Base-by-base conservation (phyloP, 2,797 vertebrate genomes). In the Sebastes iracundus region DNA sequence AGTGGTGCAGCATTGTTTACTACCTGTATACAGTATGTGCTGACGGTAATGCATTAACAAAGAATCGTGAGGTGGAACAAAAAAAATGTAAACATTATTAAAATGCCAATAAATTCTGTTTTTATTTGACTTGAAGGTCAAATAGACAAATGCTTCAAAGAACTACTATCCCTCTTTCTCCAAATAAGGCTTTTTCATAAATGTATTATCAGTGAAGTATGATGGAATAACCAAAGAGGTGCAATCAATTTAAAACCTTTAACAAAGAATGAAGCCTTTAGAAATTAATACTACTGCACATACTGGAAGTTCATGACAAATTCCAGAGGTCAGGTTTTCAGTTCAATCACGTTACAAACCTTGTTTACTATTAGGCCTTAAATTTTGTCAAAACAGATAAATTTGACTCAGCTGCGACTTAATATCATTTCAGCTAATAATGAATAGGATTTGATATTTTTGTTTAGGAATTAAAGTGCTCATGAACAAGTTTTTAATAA, bases 11-110 rank as follows among this genome's bases (percentile, higher is more conserved):
- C 3, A 8, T 55, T 60, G 76, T 86, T 72, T 71, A 49, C 75
- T 80, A 84, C 69, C 74, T 88, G 81, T 27, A n/a, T 22, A 53
- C 18, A 18, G 46, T 23, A 22, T 71, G 76, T 64, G 80, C 81
- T 66, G 33, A 75, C 56, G 56, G 25, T 27, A 27, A 22, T 72
- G 18, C 35, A 49, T 16, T 56, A 64, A 67, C 9, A 64, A 32
- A 79, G 22, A 71, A 49, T 3, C 13, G 16, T 67, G 28, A 60
- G 52, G 55, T 25, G 27, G 23, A 66, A 23, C 23, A 70, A 59
- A 38, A 38, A 12, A 1, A 23, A 72, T 9, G 0, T 49, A 49
- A 8, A 32, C 38, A 58, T 52, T 1, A 53, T 63, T 25, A 3
- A 74, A 61, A 78, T 46, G 8, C 2, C 2, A 63, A 42, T 71